Evolutionary conservation across 1,140 invertebrate genomes (phyloP).

Genomic region (Nasonia longicornis): DNA sequence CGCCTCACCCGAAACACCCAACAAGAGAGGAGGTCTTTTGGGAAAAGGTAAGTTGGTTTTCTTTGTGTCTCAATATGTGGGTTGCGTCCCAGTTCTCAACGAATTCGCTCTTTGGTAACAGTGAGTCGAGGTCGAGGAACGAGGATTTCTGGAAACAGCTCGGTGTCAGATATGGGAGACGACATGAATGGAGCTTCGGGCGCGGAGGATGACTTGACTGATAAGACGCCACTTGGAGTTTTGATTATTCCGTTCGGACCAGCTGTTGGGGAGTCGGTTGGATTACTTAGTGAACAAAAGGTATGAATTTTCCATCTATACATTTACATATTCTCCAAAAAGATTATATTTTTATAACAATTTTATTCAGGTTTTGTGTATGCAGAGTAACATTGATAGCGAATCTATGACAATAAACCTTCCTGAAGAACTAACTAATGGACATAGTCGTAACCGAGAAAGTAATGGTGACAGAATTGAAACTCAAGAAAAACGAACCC

Average conservation of each 20-base stretch:
- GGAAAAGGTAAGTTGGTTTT: constrained; percentile 60
- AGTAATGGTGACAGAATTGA: constrained; percentile 63
- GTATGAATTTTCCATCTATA: constrained; percentile 58
- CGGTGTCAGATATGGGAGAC: constrained; percentile 57
- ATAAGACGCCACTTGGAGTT: constrained; percentile 69
- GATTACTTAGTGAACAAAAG: constrained; percentile 80
- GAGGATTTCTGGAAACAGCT: constrained; percentile 52
- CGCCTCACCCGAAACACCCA: constrained; percentile 55
- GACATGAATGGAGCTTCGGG: constrained; percentile 63
- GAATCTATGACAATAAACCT: constrained; percentile 60
- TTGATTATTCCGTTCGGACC: constrained; percentile 77
- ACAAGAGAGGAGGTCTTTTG: constrained; percentile 58
- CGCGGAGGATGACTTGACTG: constrained; percentile 61
- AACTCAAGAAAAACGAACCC: constrained; percentile 72
- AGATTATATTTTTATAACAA: neutral
- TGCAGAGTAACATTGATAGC: constrained; percentile 59
- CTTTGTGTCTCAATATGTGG: neutral
- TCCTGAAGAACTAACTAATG: constrained; percentile 57
- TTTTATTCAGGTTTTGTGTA: constrained; percentile 64
- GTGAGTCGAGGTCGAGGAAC: constrained; percentile 55
- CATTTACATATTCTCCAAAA: neutral
- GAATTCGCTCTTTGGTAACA: constrained; percentile 33
- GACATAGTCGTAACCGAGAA: constrained; percentile 57
- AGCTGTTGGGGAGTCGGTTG: constrained; percentile 73
- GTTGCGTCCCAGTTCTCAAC: neutral